Evolutionary conservation across 2,888 invertebrate genomes (phyloP).

Genomic region (Cantharis nigra): DNA sequence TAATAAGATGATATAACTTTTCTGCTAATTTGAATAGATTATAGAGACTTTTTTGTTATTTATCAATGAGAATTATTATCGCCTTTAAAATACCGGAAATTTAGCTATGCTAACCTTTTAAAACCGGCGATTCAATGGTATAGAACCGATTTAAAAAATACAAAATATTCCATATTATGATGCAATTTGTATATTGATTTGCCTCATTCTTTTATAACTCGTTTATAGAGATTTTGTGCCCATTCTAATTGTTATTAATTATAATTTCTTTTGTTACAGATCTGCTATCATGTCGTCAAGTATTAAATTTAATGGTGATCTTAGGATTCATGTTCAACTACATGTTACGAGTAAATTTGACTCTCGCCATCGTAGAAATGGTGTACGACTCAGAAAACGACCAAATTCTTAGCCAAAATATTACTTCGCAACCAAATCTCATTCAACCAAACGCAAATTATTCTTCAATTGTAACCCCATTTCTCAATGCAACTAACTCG

Average conservation of each 20-base stretch:
- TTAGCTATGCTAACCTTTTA: not conserved
- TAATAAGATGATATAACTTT: not conserved
- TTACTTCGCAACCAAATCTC: not conserved
- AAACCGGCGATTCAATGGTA: not conserved
- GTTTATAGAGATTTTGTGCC: not conserved
- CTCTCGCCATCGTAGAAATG: conserved; percentile 87
- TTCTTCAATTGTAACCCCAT: not conserved
- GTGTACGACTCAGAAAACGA: conserved; percentile 52
- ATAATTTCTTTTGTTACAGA: conserved; percentile 9
- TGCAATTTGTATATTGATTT: not conserved
- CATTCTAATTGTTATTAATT: not conserved
- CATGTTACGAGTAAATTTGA: conserved; percentile 83
- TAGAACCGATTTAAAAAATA: not conserved
- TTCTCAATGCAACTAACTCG: not conserved
- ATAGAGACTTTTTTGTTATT: not conserved
- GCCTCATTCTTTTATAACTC: not conserved
- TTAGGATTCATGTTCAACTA: conserved; percentile 90
- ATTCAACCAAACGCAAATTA: not conserved
- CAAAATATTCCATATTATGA: not conserved
- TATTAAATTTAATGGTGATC: conserved; percentile 82
- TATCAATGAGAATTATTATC: not conserved
- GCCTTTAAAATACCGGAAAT: not conserved
- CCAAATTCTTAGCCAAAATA: conserved; percentile 44
- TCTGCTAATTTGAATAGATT: not conserved
- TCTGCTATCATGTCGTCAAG: conserved; percentile 75